Conservation (phyloP, 1,140 invertebrate genomes). For the Nasonia giraulti region DNA sequence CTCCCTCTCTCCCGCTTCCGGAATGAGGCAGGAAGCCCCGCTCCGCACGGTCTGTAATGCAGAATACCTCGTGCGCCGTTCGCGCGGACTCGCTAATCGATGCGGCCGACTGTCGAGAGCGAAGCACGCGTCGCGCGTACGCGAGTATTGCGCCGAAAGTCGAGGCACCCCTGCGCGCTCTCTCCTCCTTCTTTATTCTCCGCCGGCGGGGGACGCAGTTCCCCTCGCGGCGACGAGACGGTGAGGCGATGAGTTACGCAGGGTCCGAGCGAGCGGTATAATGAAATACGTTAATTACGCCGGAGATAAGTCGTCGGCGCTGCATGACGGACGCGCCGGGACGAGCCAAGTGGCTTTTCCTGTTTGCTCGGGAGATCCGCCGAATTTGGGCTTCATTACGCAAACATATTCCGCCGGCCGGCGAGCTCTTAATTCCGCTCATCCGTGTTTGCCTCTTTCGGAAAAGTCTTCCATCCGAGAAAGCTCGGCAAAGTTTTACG, state of each 20-base stretch:
- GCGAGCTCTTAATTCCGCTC: constrained; percentile 23
- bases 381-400: constrained; percentile 51
- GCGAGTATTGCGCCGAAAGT: too few relatives aligned
- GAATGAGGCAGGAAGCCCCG: constrained; percentile 40
- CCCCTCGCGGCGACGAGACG: not conserved
- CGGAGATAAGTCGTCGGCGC: constrained; percentile 31
- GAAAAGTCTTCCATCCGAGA: not conserved
- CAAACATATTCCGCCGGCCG: constrained; percentile 40
- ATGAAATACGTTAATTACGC: constrained; percentile 49
- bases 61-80: too few relatives aligned
- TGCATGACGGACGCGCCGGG: constrained; percentile 29
- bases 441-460: not conserved
- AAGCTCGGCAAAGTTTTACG: constrained; percentile 34
- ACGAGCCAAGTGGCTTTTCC: constrained; percentile 48
- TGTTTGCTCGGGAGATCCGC: constrained; percentile 34
- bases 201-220: too few relatives aligned
- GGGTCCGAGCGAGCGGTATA: not conserved
- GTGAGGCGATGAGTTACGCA: not conserved
- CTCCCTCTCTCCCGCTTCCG: constrained; percentile 26
- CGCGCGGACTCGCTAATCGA: too few relatives aligned
- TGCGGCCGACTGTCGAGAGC: too few relatives aligned
- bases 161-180: too few relatives aligned
- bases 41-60: too few relatives aligned
- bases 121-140: too few relatives aligned
- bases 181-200: too few relatives aligned